Conservation (phyloP, 2,797 vertebrate species). For the Scomberomorus guttatus region DNA sequence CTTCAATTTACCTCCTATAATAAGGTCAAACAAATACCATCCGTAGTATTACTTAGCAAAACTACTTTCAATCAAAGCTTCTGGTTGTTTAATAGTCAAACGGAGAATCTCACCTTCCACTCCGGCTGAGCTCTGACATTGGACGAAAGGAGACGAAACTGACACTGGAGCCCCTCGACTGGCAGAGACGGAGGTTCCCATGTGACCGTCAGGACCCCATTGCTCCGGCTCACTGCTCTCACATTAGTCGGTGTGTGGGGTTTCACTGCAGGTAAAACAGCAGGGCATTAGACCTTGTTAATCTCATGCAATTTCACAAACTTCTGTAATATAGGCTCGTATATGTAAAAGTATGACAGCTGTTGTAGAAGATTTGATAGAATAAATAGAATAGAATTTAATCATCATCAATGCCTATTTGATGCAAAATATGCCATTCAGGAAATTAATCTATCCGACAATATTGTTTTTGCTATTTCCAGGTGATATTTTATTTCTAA, state of each 20-base stretch:
- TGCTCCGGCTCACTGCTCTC: slow-evolving; percentile 83
- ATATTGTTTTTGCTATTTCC: too few species aligned
- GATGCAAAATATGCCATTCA: too few species aligned
- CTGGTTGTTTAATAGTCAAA: background rate
- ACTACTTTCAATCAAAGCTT: background rate
- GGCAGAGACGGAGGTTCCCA: slow-evolving; percentile 88
- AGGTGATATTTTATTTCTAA: too few species aligned
- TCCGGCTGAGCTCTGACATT: slow-evolving; percentile 62
- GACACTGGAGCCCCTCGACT: slow-evolving; percentile 84
- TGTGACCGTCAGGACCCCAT: slow-evolving; percentile 85
- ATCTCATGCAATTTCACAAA: too few species aligned
- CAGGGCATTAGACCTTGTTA: too few species aligned
- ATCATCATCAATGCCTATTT: too few species aligned
- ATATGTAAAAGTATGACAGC: too few species aligned
- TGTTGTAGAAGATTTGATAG: too few species aligned
- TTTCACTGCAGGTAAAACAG: slow-evolving; percentile 85
- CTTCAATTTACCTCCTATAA: background rate
- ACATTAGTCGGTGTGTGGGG: slow-evolving; percentile 86
- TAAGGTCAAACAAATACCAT: background rate
- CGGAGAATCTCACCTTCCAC: slow-evolving; percentile 89
- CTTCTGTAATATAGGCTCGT: too few species aligned
- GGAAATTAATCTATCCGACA: too few species aligned
- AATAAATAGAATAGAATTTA: too few species aligned
- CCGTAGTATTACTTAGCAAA: background rate
- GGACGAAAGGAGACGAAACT: slow-evolving; percentile 86